A percentile compares a stretch with the other conserved stretches of the same genome.
These are phyloP conservation scores for Deroplatys truncata DNA, from an alignment of 2,888 invertebrate species.

Conservation along the genomic window DNA sequence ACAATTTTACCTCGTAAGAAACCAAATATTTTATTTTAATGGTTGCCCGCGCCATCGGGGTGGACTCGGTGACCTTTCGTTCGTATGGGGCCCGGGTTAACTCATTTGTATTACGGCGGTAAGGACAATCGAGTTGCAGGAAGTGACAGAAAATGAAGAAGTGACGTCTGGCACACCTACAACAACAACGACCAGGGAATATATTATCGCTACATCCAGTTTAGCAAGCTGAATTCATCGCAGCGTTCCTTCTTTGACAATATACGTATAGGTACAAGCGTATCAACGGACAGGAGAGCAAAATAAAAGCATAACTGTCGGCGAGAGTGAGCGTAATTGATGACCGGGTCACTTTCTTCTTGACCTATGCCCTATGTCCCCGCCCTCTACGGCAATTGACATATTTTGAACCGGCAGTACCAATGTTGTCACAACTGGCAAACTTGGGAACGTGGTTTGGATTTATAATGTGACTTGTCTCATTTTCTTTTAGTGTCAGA, in stretches of 20 bases:
- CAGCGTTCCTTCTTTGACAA: neutral
- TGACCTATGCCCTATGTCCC: neutral
- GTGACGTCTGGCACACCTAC: neutral
- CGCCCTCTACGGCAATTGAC: neutral
- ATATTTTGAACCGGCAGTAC: neutral
- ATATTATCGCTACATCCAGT: neutral
- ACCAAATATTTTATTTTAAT: neutral
- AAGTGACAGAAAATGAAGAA: neutral
- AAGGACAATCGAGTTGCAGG: neutral
- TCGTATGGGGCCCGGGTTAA: neutral
- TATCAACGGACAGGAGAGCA: neutral
- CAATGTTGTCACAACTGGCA: neutral
- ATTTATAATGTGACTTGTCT: neutral
- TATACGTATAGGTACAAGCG: neutral
- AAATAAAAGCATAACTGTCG: neutral
- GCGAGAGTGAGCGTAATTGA: neutral
- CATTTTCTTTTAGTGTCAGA: too few relatives aligned
- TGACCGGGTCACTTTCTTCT: neutral
- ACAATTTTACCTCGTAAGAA: neutral
- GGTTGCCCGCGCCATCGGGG: neutral
- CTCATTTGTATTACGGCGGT: neutral
- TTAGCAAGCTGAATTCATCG: neutral
- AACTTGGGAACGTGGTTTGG: neutral
- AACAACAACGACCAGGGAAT: neutral
- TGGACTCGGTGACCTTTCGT: neutral